Evolutionary conservation across 1,140 invertebrate genomes (phyloP), one percentile per base, ranked within the genome.

Genomic region (Eumaeus atala): DNA sequence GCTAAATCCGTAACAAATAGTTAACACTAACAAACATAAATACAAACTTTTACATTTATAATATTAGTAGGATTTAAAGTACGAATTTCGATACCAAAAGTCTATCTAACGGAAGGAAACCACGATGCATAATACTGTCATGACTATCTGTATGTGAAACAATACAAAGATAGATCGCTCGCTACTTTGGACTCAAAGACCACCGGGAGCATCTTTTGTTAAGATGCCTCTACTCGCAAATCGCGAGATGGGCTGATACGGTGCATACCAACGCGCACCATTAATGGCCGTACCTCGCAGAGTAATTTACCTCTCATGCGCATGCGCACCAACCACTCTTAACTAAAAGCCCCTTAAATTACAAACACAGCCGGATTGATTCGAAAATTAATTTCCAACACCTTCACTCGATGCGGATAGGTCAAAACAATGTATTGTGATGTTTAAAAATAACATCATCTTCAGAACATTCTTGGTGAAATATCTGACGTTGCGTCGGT

Each of bases 281-380:
- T 44, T 44, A 44, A 7, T 16, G 40, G 14, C 14, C 40, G 14
- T 3, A 2, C 21, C 12, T 6, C 5, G 4, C n/a, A 44, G n/a
- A n/a, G 14, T 44, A 44, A 44, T 44, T 44, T 44, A 44, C 40
- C 12, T 16, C 12, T 44, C 14, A 8, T n/a, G n/a, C n/a, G n/a
- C n/a, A n/a, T n/a, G n/a, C n/a, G n/a, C n/a, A 28, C 21, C 21
- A 83, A 78, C 78, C 72, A 74, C 75, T 82, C 72, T 82, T 82
- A 82, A 81, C 82, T 85, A 82, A 85, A 84, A 85, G 82, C 74
- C 74, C 64, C 72, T 70, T 81, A 84, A 86, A 84, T 86, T 84
- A 77, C 73, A 80, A 62, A 77, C 70, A 73, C 74, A 70, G 56
- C 63, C 66, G 71, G 70, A 83, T 85, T 80, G 79, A 83, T 82